A percentile compares a stretch with the other conserved stretches of the same genome.
Evolutionary conservation across 2,888 invertebrate species (phyloP).

Genomic region (Xestia rhomboidea): DNA sequence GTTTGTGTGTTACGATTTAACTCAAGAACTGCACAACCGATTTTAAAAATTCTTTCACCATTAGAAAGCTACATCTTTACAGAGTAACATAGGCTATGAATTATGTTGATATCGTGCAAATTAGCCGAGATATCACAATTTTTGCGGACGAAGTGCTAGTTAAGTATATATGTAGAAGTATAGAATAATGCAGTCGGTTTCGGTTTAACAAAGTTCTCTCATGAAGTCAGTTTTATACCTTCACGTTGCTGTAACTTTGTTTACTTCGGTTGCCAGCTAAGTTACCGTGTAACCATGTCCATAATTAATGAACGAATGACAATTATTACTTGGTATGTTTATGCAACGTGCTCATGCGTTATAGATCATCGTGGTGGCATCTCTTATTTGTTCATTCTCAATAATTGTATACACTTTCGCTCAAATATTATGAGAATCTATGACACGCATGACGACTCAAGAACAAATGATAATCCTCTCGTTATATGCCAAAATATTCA

Average conservation of each 20-base stretch:
- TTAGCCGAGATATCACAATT: no score
- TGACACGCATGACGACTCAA: conserved; percentile 21
- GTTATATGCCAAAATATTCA: conserved; percentile 38
- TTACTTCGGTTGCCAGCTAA: neutral
- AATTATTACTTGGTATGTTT: conserved; percentile 22
- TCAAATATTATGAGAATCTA: conserved; percentile 13
- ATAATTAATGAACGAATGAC: conserved; percentile 4
- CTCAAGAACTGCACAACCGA: no score
- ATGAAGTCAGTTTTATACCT: conserved; percentile 6
- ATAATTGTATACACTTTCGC: conserved; percentile 55
- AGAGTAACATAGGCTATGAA: no score
- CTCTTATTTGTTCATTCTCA: conserved; percentile 34
- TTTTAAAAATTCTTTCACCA: no score
- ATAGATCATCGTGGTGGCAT: conserved; percentile 7
- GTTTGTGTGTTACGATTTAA: no score
- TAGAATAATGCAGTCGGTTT: conserved; percentile 16
- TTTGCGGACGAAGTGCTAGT: no score
- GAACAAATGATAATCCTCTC: conserved; percentile 1
- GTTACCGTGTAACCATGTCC: conserved; percentile 4
- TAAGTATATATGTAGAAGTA: neutral
- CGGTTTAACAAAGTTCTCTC: conserved; percentile 7
- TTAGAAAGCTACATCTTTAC: no score
- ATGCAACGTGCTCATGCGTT: conserved; percentile 39
- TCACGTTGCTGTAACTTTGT: neutral
- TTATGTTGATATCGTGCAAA: no score